These are phyloP conservation scores for Acyrthosiphon pisum DNA, from an alignment of 1,140 invertebrate species.

Conservation along the genomic window DNA sequence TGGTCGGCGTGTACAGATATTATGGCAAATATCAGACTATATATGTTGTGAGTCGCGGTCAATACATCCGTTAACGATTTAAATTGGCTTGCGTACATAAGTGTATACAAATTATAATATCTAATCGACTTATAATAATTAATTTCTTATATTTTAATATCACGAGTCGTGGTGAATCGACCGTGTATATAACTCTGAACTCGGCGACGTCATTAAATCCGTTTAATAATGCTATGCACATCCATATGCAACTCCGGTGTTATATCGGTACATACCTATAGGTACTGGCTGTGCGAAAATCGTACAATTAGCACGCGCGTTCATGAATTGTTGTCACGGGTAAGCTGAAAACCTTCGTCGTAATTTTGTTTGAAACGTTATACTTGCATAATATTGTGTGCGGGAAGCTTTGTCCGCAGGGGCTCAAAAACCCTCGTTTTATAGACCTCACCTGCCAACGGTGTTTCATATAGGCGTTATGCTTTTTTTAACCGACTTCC, in stretches of 20 bases:
- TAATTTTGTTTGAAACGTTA: not conserved
- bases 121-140: not conserved
- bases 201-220: not conserved
- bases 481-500: too few relatives aligned
- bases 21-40: not conserved
- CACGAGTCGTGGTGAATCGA: not conserved
- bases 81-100: not conserved
- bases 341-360: not conserved
- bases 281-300: not conserved
- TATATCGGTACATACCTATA: not conserved
- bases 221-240: not conserved
- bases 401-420: not conserved
- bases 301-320: not conserved
- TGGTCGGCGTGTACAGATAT: not conserved
- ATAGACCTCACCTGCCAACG: not conserved
- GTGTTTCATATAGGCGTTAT: not conserved
- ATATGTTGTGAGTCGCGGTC: not conserved
- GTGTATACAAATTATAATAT: not conserved
- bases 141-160: not conserved
- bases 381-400: not conserved
- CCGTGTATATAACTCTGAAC: not conserved
- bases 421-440: not conserved
- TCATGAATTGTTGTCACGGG: not conserved
- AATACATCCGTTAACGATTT: not conserved
- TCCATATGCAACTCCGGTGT: not conserved